phyloP scores from a whole-genome alignment of 2,888 invertebrate genomes.

The Stenodera caucasica region DNA sequence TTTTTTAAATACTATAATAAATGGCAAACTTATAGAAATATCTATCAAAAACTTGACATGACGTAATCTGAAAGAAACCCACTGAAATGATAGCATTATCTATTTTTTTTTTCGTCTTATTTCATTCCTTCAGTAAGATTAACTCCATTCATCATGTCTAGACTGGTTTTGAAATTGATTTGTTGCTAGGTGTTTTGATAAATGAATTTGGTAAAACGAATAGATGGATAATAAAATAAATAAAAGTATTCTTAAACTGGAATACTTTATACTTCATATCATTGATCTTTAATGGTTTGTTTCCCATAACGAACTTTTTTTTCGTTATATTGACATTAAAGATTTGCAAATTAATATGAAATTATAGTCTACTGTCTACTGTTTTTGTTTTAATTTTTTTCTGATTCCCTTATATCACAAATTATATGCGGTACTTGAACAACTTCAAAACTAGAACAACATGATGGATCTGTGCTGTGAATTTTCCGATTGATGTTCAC shows the following conservation, averaged over 20 bases:
- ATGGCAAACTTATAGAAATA: too few species aligned
- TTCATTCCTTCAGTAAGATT: not conserved
- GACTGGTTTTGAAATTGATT: slow-evolving; percentile 12
- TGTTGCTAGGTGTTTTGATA: slow-evolving; percentile 1
- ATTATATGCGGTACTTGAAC: not conserved
- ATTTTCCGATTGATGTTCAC: not conserved
- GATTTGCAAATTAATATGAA: too few species aligned
- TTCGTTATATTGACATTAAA: too few species aligned
- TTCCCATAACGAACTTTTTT: too few species aligned
- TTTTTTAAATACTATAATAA: too few species aligned
- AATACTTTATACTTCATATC: not conserved
- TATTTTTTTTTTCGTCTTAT: not conserved
- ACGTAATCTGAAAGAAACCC: not conserved
- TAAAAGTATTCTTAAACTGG: not conserved
- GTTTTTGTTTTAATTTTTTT: too few species aligned
- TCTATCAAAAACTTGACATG: not conserved
- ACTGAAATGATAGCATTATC: not conserved
- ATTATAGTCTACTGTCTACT: too few species aligned
- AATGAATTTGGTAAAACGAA: slow-evolving; percentile 3
- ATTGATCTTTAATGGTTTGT: too few species aligned
- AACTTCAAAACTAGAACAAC: not conserved
- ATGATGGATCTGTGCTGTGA: not conserved
- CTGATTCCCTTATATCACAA: not conserved
- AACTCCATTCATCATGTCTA: slow-evolving; percentile 9
- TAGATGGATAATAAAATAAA: not conserved